Evolutionary conservation across 2,797 vertebrate species (phyloP), one percentile per base, ranked within the genome.

Genomic region (Arnoldichthys spilopterus): DNA sequence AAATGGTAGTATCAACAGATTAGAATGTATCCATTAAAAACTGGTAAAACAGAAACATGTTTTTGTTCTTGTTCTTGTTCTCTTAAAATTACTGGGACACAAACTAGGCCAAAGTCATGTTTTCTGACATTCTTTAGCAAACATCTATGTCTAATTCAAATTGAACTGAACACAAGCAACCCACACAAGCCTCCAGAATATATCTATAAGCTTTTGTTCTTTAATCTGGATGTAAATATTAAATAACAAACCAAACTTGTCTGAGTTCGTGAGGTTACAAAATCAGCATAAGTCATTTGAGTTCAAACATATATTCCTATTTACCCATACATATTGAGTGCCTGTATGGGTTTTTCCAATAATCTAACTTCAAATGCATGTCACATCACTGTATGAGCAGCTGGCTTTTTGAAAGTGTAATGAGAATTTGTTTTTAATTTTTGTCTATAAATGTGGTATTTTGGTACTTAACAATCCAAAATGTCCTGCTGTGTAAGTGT

Each of bases 291-390:
- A 72, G 30, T 26, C 43, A 9, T 28, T 11, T 62, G 49, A 37
- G 54, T 61, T 53, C 34, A 32, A 11, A 56, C n/a, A 56, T 59
- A 70, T 63, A 49, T 43, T 56, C 8, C 61, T 72, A 34, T 82
- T 82, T 78, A 54, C 69, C 43, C n/a, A 54, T 8, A 54, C 12
- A 78, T 68, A 69, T 56, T 68, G 54, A 26, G 58, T 72, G 22
- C 34, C 34, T n/a, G 16, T 37, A 12, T 67, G 67, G 18, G 7
- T 62, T 76, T 71, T 68, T 58, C 69, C 63, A 62, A 73, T 61
- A 2, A 30, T 64, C 6, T 56, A n/a, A n/a, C 43, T 15, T 47
- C 2, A 3, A 47, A 13, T 47, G 43, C 13, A 47, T 2, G 13
- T 0, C 43, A 47, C 13, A 47, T 3, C 13, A 1, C 43, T 51